Base-by-base conservation (phyloP, 2,888 invertebrate species). In the Hylaea fasciaria region DNA sequence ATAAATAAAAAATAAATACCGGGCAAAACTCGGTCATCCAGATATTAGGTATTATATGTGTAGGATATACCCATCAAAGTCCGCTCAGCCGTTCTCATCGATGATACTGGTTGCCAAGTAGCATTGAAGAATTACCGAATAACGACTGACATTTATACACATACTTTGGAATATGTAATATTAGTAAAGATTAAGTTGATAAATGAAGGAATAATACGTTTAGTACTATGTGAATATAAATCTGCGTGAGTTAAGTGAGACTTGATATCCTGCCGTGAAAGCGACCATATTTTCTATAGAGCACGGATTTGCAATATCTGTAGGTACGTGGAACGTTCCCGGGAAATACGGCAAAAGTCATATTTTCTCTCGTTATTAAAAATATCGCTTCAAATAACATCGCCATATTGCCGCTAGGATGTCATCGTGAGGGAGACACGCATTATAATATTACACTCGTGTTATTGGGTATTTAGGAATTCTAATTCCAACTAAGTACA, bases 291-390 rank as follows among this genome's bases (percentile, higher is more conserved):
- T 32, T 32, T 32, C 32, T n/a, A n/a, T 41, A 40, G 52, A 56
- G 47, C 51, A 46, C 51, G 56, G 57, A 62, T 68, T 64, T 58
- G 64, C 64, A 69, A 65, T 69, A 69, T 60, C 45, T 44, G 52
- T 49, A 43, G 46, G 48, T 57, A 55, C 52, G 54, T 60, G 53
- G 55, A 57, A 55, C 46, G 54, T 44, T 64, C 57, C 50, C 48
- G 57, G 54, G 48, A 59, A 59, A 66, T 62, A 63, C 57, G 56
- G 39, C 54, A 58, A 57, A 58, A 54, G 55, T 51, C 60, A 55
- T 59, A 65, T 64, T 68, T 61, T 59, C 62, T 61, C 57, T 52
- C 51, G 58, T 65, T 69, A 67, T 67, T 66, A 67, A 65, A 57
- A 64, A 69, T 66, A 66, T 60, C 54, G 46, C 50, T 55, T 62